Percentiles rank a stretch among this genome's conserved stretches.
Evolutionary conservation across 2,888 invertebrate species (phyloP).

Genomic region (Ichneumoninae sp.): DNA sequence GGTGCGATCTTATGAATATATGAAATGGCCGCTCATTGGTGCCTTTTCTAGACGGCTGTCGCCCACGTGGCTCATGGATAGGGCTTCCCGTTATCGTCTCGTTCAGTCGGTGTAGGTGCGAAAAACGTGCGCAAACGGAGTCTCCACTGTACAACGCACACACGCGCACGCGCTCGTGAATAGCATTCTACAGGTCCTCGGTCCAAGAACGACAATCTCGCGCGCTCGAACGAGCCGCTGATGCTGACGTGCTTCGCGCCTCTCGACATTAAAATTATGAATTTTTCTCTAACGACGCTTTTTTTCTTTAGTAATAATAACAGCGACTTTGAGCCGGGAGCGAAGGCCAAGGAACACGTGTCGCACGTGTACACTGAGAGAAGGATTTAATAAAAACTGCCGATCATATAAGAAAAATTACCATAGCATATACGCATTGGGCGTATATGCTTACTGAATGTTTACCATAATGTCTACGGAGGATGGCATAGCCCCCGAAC

Average conservation of each 20-base stretch:
- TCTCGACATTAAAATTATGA: constrained; percentile 25
- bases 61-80: neutral
- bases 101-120: no score
- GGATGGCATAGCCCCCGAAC: no score
- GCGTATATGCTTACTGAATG: no score
- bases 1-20: no score
- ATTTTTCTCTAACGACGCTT: constrained; percentile 1
- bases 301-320: neutral
- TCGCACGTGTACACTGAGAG: neutral
- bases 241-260: constrained; percentile 1
- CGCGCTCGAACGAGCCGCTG: neutral
- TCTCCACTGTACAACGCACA: neutral
- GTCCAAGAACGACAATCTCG: neutral
- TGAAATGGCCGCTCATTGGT: no score
- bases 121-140: no score
- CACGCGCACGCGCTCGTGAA: neutral
- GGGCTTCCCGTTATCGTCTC: no score
- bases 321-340: neutral
- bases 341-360: constrained; percentile 47
- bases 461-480: no score
- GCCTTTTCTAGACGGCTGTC: no score
- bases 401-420: no score
- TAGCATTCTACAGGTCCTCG: neutral
- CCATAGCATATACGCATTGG: no score
- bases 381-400: no score